These are phyloP conservation scores for Oriolus oriolus DNA, from an alignment of 2,113 vertebrate species.

Conservation along the genomic window DNA sequence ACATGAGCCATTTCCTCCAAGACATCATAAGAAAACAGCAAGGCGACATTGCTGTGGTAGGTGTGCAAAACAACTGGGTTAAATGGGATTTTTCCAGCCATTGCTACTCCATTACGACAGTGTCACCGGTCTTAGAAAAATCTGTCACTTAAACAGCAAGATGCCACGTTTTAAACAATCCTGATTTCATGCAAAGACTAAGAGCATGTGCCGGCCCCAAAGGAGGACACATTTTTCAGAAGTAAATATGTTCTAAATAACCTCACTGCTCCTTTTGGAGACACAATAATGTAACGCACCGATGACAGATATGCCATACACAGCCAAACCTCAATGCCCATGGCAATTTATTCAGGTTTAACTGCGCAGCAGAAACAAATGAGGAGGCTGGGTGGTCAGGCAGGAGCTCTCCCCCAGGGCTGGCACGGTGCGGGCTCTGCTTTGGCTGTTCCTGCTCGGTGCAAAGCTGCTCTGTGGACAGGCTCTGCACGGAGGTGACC, in stretches of 20 bases:
- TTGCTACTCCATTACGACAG: background rate
- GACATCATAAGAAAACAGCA: background rate
- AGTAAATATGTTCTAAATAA: background rate
- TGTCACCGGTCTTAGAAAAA: background rate
- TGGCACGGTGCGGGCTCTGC: fast-evolving
- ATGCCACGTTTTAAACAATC: background rate
- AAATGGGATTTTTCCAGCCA: background rate
- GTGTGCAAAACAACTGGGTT: background rate
- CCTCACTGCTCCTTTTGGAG: background rate
- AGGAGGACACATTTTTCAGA: background rate
- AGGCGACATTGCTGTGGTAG: background rate
- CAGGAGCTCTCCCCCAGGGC: background rate
- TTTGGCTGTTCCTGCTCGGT: background rate
- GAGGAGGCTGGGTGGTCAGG: background rate
- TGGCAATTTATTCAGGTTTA: background rate
- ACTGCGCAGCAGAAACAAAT: background rate
- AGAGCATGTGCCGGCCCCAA: background rate
- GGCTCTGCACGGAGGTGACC: background rate
- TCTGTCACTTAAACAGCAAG: background rate
- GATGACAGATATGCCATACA: background rate
- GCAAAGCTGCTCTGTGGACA: background rate
- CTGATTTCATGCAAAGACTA: background rate
- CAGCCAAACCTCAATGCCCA: background rate
- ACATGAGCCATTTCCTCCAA: background rate
- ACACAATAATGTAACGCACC: background rate